Evolutionary conservation across 2,888 invertebrate genomes (phyloP), one percentile per base, ranked within the genome.

Genomic region (Caenorhabditis wallacei): DNA sequence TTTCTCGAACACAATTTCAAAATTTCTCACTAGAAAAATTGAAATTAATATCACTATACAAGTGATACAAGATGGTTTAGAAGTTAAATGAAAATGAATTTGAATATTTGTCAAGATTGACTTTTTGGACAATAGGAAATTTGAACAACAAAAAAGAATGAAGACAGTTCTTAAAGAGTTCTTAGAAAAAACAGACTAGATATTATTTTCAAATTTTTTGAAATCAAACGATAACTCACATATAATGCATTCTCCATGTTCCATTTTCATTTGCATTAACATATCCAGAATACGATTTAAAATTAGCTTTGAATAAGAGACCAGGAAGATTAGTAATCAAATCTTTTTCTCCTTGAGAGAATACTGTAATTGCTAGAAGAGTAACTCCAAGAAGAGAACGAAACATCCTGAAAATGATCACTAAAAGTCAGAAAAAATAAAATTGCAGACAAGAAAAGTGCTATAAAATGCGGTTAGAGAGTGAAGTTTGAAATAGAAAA

Each of bases 241-340:
- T 93, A 87, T 93, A 93, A 84, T 93, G 93, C 54, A 93, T 90
- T 43, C 89, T 87, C 87, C 91, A 92, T 18, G 89, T 91, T 40
- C 90, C 91, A 7, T 90, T 86, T 11, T 89, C 89, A 22, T 90
- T 90, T 22, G 92, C 93, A 57, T 92, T 87, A 40, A 93, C 89
- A 82, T 93, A 93, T 11, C 93, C 93, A 4, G 93, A 93, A 82
- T 92, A 93, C 22, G 92, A 92, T 76, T 92, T 92, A 90, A 93
- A 93, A 51, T 85, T 87, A 4, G 92, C 89, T 69, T 92, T 88
- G 57, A 88, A 90, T 4, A 88, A 76, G 37, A 93, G 89, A 2
- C 93, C 93, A 1, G 93, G 93, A 63, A 93, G 87, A 54, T 88
- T 70, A 2, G 66, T 88, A 4, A 93, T 84, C 46, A 87, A 35